Percentiles rank a stretch among this genome's conserved stretches.
Conservation (phyloP, 2,888 invertebrate species). For the Oligia fasciuncula region DNA sequence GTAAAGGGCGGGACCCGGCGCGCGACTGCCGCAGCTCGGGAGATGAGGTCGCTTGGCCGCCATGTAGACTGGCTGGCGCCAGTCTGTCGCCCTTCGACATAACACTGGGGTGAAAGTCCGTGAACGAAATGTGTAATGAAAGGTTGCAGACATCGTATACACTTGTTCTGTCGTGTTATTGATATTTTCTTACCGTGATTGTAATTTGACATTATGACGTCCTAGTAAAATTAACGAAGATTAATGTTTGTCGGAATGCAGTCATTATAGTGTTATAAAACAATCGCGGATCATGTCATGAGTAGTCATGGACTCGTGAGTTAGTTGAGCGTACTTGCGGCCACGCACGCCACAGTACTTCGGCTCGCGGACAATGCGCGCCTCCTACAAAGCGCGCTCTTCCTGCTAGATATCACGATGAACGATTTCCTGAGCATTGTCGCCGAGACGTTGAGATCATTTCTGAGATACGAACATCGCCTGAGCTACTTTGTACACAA, state of each 20-base stretch:
- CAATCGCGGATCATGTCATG: constrained; percentile 38
- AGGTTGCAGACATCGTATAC: constrained; percentile 20
- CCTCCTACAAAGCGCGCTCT: constrained; percentile 76
- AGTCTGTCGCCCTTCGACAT: constrained; percentile 72
- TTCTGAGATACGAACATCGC: constrained; percentile 59
- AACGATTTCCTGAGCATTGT: constrained; percentile 84
- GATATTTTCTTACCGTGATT: neutral
- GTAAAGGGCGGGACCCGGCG: constrained; percentile 79
- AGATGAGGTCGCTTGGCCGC: constrained; percentile 78
- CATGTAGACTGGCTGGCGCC: constrained; percentile 83
- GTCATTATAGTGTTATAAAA: constrained; percentile 44
- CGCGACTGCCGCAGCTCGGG: constrained; percentile 80
- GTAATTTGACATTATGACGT: neutral
- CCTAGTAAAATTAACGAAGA: constrained; percentile 31
- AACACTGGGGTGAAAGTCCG: constrained; percentile 52
- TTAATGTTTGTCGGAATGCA: constrained; percentile 24
- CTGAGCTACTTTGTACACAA: constrained; percentile 33
- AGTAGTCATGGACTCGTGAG: constrained; percentile 9
- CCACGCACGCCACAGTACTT: constrained; percentile 26
- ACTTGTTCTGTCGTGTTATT: neutral
- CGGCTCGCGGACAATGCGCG: constrained; percentile 62
- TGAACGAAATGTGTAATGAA: constrained; percentile 23
- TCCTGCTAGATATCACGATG: constrained; percentile 84
- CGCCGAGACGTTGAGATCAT: constrained; percentile 65
- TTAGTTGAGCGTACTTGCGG: constrained; percentile 25